phyloP scores from a whole-genome alignment of 2,113 vertebrate genomes.

The Anser brachyrhynchus region DNA sequence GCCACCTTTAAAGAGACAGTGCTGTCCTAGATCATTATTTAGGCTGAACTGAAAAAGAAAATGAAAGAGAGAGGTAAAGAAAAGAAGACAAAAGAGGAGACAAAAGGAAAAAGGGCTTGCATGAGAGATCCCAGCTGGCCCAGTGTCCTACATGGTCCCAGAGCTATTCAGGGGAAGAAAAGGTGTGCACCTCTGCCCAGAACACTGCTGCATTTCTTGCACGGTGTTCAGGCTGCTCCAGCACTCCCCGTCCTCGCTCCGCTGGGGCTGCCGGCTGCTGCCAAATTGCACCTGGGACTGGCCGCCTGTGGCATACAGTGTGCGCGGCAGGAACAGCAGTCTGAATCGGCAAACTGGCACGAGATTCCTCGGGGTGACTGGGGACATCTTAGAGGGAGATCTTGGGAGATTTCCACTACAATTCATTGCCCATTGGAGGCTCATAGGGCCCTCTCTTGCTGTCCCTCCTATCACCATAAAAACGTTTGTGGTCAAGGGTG shows the following conservation, averaged over 20 bases:
- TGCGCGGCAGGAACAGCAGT: accelerated
- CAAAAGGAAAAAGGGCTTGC: background rate
- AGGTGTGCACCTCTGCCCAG: background rate
- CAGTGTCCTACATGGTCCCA: background rate
- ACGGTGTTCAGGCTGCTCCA: background rate
- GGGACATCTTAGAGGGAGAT: background rate
- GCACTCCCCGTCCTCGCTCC: background rate
- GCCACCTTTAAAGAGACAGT: conserved; percentile 82
- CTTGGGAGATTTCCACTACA: background rate
- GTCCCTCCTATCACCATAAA: background rate
- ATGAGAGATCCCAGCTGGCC: background rate
- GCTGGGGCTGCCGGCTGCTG: background rate
- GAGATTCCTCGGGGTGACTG: background rate
- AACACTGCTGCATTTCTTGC: background rate
- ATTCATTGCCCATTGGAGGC: background rate
- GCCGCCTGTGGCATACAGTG: accelerated
- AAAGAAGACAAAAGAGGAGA: conserved; percentile 21
- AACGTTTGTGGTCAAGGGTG: background rate
- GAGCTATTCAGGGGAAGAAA: background rate
- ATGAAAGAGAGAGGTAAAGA: background rate
- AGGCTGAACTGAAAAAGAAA: conserved; percentile 47
- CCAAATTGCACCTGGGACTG: background rate
- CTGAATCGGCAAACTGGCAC: background rate
- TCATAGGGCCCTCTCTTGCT: background rate
- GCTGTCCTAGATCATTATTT: conserved; percentile 71